Conservation (phyloP, 2,888 invertebrate genomes). For the Nemoura dubitans region DNA sequence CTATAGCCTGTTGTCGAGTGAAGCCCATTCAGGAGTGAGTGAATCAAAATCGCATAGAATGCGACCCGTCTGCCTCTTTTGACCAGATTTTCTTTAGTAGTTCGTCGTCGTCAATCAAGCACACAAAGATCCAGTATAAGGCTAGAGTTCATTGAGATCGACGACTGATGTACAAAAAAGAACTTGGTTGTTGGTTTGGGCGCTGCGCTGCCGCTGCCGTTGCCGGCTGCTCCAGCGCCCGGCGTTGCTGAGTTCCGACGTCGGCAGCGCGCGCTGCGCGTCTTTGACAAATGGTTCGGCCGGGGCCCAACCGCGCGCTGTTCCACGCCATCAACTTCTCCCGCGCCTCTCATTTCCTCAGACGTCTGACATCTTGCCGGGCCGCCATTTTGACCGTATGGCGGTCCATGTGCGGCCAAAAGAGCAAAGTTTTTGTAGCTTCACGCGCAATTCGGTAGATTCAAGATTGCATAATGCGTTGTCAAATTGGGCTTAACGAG, state of each 20-base stretch:
- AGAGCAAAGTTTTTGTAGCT: background rate
- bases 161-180: slow-evolving; percentile 10
- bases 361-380: slow-evolving; percentile 21
- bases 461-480: background rate
- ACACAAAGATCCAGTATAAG: slow-evolving; percentile 35
- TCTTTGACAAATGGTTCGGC: slow-evolving; percentile 38
- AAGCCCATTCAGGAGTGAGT: background rate
- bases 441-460: background rate
- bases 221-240: background rate
- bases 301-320: slow-evolving; percentile 18
- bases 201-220: background rate
- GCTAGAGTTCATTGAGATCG: slow-evolving; percentile 32
- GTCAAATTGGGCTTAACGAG: background rate
- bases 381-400: background rate
- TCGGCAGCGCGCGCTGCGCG: background rate
- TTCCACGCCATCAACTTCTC: slow-evolving; percentile 36
- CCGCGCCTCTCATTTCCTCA: slow-evolving; percentile 31
- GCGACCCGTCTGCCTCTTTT: background rate
- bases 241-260: background rate
- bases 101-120: slow-evolving; percentile 18
- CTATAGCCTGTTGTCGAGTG: background rate
- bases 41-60: background rate
- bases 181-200: background rate
- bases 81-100: slow-evolving; percentile 8
- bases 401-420: background rate